Evolutionary conservation across 2,113 vertebrate genomes (phyloP).

Genomic region (Strix aluco): DNA sequence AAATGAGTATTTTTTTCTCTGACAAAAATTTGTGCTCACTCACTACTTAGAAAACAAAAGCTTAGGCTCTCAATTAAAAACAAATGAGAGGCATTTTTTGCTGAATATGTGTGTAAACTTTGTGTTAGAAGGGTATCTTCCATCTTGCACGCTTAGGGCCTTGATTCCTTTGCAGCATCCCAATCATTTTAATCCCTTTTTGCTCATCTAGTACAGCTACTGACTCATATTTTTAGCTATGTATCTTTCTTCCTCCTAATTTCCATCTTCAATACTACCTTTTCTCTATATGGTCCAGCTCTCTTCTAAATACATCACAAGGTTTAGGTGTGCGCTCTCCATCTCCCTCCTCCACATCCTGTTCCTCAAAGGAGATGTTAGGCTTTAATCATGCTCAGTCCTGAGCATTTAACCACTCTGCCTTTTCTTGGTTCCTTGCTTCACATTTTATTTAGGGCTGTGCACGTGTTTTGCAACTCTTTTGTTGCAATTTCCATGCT

Average conservation of each 20-base stretch:
- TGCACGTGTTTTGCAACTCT: conserved; percentile 34
- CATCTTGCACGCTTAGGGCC: accelerated
- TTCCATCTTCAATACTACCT: background rate
- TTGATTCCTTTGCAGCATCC: background rate
- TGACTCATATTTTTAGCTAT: background rate
- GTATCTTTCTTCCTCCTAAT: background rate
- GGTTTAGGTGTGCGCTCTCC: background rate
- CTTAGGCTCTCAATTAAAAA: background rate
- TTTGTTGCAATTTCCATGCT: conserved; percentile 59
- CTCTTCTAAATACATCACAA: background rate
- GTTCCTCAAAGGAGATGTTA: conserved; percentile 31
- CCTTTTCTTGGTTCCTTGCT: conserved; percentile 29
- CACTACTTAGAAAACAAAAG: background rate
- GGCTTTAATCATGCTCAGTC: background rate
- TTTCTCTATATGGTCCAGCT: background rate
- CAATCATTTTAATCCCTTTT: background rate
- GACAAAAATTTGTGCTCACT: background rate
- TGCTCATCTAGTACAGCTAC: background rate
- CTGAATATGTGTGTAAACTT: background rate
- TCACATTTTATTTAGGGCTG: conserved; percentile 36
- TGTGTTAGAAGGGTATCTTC: background rate
- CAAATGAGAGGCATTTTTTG: background rate
- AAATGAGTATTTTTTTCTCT: background rate
- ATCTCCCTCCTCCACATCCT: background rate
- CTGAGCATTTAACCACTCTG: background rate